Base-by-base conservation (phyloP, 2,113 vertebrate species). In the Aleadryas rufinucha region DNA sequence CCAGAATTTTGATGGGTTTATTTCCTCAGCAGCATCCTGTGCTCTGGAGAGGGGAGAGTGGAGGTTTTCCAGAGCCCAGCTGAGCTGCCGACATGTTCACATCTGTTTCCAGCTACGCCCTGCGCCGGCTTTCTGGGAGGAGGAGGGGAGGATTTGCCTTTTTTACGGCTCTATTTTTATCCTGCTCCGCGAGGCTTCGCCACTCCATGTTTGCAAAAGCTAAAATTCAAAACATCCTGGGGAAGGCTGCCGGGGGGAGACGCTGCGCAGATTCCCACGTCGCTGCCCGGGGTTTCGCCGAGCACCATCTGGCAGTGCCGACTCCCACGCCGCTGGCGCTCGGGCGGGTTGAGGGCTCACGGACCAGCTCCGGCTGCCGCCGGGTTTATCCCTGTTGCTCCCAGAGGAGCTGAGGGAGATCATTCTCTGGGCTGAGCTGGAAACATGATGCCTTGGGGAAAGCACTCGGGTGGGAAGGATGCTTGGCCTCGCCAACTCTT, bases 91-190 rank as follows among this genome's bases (percentile, higher is more conserved):
- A 54, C 76, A 65, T 70, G 16, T 96, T 95, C 18, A 20, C 97
- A 97, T 98, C 97, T 97, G 97, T 97, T 98, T 94, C 97, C 90
- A 96, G 96, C 95, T 98, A 93, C 89, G 28, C 87, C 87, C 95
- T 41, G 16, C 2, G 0, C 66, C 0, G 44, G 7, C 30, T 33
- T 94, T 95, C 86, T 33, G 41, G 50, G 54, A 20, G 42, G 59
- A 30, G 50, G 45, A 45, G 57, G 57, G 44, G 57, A 85, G 86
- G 66, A 91, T 90, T 87, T 93, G 92, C 77, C 89, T 94, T 91
- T 92, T 97, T 95, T 86, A 89, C 68, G 3, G 75, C 70, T 97
- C 97, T 98, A 98, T 98, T 98, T 98, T 98, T 98, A 97, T 95
- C 97, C 94, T 18, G 24, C 93, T 97, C 92, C 3, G 10, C 72